phyloP scores from a whole-genome alignment of 2,888 invertebrate species.

The Lacanobia wlatinum region DNA sequence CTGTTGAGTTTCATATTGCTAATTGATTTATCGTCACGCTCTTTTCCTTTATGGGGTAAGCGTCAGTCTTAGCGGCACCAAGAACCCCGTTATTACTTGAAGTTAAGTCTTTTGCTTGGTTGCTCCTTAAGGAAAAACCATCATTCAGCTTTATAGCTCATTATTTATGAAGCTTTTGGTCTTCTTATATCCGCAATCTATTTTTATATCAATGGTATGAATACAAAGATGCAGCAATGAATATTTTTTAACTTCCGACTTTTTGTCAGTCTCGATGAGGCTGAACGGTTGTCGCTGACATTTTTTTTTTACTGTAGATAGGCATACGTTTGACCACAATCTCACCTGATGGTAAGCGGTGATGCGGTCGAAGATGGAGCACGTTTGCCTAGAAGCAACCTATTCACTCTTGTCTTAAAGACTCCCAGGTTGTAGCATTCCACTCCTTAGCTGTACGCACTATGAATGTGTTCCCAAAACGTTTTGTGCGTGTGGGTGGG shows the following conservation, averaged over 20 bases:
- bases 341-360: no score
- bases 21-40: conserved; percentile 67
- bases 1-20: conserved; percentile 62
- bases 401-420: no score
- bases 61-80: conserved; percentile 51
- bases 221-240: conserved; percentile 42
- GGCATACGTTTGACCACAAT: no score
- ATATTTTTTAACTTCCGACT: conserved; percentile 35
- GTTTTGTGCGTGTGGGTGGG: no score
- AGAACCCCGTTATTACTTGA: conserved; percentile 50
- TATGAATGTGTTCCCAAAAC: no score
- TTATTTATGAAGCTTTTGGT: conserved; percentile 28
- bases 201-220: conserved; percentile 20
- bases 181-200: conserved; percentile 30
- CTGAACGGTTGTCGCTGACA: conserved; percentile 1
- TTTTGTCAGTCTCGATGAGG: conserved; percentile 44
- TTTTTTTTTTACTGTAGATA: no score
- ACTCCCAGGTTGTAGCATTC: no score
- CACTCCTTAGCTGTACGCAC: no score
- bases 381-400: no score
- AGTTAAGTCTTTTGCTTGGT: conserved; percentile 29
- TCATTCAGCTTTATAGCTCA: conserved; percentile 19
- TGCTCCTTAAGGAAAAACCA: conserved; percentile 22
- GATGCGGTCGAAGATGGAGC: no score
- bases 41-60: conserved; percentile 62